Percentiles rank a stretch among this genome's conserved stretches.
Evolutionary conservation across 2,888 invertebrate genomes (phyloP).

Genomic region (Nemurella pictetii): DNA sequence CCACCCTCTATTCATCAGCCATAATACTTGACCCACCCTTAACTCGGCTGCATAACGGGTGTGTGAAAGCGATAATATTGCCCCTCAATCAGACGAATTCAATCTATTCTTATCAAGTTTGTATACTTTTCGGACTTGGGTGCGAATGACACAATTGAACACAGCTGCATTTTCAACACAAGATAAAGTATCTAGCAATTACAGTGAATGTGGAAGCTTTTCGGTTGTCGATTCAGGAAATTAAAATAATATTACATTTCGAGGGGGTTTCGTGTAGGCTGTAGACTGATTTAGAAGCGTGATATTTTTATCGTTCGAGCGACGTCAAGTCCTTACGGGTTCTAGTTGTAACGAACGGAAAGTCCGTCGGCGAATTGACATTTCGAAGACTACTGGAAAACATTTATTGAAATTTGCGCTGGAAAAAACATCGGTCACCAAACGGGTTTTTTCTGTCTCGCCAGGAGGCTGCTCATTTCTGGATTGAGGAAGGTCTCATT

Average conservation of each 20-base stretch:
- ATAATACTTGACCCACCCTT: slow-evolving; percentile 7
- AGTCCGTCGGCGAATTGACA: no score
- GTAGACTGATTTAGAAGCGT: no score
- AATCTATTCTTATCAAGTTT: neutral
- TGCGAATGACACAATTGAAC: neutral
- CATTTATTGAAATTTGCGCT: no score
- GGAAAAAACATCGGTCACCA: no score
- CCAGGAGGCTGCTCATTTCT: no score
- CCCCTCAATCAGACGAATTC: neutral
- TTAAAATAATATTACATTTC: neutral
- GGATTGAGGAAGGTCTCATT: no score
- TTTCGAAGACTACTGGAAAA: no score
- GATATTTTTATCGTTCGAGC: no score
- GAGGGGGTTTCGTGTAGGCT: no score
- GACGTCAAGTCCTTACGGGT: no score
- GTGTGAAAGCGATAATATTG: neutral
- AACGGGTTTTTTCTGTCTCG: no score
- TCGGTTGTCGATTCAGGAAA: neutral
- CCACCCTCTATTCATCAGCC: neutral
- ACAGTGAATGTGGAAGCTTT: neutral
- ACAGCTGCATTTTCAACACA: neutral
- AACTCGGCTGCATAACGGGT: neutral
- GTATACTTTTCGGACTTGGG: neutral
- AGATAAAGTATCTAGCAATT: neutral
- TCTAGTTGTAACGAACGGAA: no score